Evolutionary conservation across 2,888 invertebrate species (phyloP).

Genomic region (Tachina grossa): DNA sequence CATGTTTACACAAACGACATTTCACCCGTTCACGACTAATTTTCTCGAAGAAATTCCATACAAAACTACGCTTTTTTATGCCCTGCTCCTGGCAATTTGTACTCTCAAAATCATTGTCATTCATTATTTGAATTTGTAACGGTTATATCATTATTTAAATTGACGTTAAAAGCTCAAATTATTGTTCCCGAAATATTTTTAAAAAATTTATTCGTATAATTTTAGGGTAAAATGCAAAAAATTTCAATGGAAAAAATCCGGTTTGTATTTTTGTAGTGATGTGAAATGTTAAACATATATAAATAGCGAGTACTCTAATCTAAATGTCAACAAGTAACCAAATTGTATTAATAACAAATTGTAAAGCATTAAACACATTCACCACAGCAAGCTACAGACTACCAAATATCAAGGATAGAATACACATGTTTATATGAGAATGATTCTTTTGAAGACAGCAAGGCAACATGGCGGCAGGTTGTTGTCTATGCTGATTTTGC

Average conservation of each 20-base stretch:
- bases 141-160: conserved; percentile 30
- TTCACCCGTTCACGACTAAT: conserved; percentile 67
- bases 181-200: conserved; percentile 45
- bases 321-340: not conserved
- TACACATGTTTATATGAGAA: too few species aligned
- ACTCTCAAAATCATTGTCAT: conserved; percentile 25
- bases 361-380: too few species aligned
- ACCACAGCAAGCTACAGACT: too few species aligned
- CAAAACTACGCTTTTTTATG: conserved; percentile 68
- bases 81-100: conserved; percentile 28
- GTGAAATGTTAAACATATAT: not conserved
- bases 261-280: conserved; percentile 60
- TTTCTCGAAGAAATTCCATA: conserved; percentile 74
- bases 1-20: conserved; percentile 71
- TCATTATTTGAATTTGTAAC: conserved; percentile 52
- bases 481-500: too few species aligned
- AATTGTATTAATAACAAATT: not conserved
- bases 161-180: conserved; percentile 35
- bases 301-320: conserved; percentile 14
- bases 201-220: conserved; percentile 65
- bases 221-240: conserved; percentile 66
- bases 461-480: too few species aligned
- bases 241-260: conserved; percentile 55
- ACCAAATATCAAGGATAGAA: too few species aligned
- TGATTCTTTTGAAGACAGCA: too few species aligned